Percentiles rank a stretch among this genome's conserved stretches.
These are phyloP conservation scores for Micromesistius poutassou DNA, from an alignment of 2,797 vertebrate genomes.

Conservation along the genomic window DNA sequence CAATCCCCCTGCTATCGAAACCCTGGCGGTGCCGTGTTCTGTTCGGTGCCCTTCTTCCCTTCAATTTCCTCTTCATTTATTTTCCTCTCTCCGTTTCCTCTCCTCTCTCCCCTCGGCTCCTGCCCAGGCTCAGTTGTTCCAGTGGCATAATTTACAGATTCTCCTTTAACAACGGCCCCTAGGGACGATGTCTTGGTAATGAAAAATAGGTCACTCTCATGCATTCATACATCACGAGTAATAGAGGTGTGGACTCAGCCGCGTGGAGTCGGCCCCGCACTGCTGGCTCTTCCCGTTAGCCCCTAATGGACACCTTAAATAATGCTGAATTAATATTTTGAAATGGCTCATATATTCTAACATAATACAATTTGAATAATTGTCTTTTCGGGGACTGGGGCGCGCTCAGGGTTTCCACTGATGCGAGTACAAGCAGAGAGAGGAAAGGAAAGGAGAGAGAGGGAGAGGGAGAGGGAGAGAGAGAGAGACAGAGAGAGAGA, in stretches of 20 bases:
- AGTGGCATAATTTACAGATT: constrained; percentile 63
- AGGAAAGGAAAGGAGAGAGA: neutral
- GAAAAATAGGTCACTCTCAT: constrained; percentile 65
- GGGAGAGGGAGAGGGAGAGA: neutral
- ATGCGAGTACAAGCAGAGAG: constrained; percentile 34
- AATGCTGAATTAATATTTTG: constrained; percentile 75
- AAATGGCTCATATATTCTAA: constrained; percentile 69
- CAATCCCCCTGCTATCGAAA: neutral
- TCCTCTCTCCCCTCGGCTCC: constrained; percentile 23
- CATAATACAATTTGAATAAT: constrained; percentile 67
- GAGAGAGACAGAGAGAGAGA: neutral
- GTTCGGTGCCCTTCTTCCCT: constrained; percentile 18
- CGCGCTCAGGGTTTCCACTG: constrained; percentile 49
- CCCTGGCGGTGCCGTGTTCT: constrained; percentile 25
- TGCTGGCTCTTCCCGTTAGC: constrained; percentile 53
- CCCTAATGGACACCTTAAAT: constrained; percentile 70
- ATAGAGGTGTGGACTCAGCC: constrained; percentile 65
- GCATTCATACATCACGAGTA: constrained; percentile 67
- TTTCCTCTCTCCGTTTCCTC: neutral
- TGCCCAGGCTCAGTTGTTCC: constrained; percentile 64
- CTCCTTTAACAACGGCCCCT: constrained; percentile 68
- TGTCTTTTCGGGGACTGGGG: constrained; percentile 47
- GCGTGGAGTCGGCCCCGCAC: constrained; percentile 44
- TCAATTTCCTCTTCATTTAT: constrained; percentile 13
- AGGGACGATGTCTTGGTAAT: constrained; percentile 66